Percentiles rank a stretch among this genome's conserved stretches.
Conservation (phyloP, 2,113 vertebrate genomes). For the Actenoides lindsayi region DNA sequence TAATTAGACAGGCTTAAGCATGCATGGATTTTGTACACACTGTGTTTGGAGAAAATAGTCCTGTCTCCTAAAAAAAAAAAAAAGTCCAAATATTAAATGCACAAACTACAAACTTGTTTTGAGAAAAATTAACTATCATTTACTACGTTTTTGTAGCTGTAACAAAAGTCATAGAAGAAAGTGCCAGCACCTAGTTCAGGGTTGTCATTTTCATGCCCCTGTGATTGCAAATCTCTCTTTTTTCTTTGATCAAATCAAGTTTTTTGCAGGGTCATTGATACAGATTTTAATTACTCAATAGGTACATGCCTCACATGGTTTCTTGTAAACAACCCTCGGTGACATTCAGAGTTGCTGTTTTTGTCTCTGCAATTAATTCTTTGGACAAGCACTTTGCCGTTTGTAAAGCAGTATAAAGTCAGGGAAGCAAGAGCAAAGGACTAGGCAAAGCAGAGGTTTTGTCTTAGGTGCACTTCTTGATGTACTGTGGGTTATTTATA, state of each 20-base stretch:
- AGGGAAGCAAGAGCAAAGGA: not conserved
- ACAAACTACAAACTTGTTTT: not conserved
- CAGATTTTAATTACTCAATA: not conserved
- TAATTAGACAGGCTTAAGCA: slow-evolving; percentile 27
- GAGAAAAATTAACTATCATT: not conserved
- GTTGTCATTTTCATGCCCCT: not conserved
- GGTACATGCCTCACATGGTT: not conserved
- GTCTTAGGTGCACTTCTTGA: not conserved
- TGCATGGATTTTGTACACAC: not conserved
- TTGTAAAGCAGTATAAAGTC: not conserved
- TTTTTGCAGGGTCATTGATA: not conserved
- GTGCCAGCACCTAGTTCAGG: not conserved
- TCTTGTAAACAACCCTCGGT: not conserved
- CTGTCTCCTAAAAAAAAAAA: not conserved
- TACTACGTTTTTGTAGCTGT: not conserved
- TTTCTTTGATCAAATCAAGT: not conserved
- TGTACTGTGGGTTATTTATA: not conserved
- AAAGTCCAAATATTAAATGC: not conserved
- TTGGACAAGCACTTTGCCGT: not conserved
- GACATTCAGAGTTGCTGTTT: not conserved
- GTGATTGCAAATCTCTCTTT: not conserved
- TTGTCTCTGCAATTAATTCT: not conserved
- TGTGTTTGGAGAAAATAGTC: not conserved
- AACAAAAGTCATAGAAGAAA: not conserved
- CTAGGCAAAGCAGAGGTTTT: not conserved